Base-by-base conservation (phyloP, 2,797 vertebrate species). In the Karalla daura region DNA sequence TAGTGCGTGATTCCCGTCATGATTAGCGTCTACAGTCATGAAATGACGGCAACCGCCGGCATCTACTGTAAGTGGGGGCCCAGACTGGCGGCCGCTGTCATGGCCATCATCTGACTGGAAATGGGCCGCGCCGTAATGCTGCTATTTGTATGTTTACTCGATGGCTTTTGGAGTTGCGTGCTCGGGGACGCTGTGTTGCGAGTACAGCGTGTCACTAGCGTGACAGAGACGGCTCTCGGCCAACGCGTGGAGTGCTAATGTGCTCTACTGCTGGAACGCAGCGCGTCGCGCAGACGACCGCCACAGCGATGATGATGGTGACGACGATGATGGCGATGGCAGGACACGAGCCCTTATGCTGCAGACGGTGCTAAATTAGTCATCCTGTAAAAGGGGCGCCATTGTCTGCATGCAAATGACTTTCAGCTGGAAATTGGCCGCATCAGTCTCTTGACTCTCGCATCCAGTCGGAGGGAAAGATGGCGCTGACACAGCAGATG, bases 1-100 rank as follows among this genome's bases (percentile, higher is more conserved):
- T 59, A 52, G 36, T 43, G 54, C 44, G 36, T 2, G 12, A 20
- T 40, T 56, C 21, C 17, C 55, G 78, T 63, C 21, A 25, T 43
- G 66, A 76, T 68, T 39, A 27, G 51, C 71, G 51, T 77, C 72
- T 63, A 24, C 39, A 45, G 56, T 7, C n/a, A n/a, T 14, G 53
- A 56, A 33, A 76, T 62, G 79, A 76, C 77, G 77, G 74, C 76
- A 81, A 32, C 67, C 53, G 61, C 47, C 63, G 59, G 70, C 68
- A 68, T 65, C 70, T 61, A n/a, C n/a, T n/a, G n/a, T n/a, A 59
- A 35, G 65, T 50, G 12, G 44, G 60, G 67, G n/a, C n/a, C 77
- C 36, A 49, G 62, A 75, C 61, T 45, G 45, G 46, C 66, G 76
- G 39, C 59, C 39, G 25, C 72, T 66, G 58, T 76, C 55, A n/a